Evolutionary conservation across 2,797 vertebrate genomes (phyloP), one percentile per base, ranked within the genome.

Genomic region (Euphonia xanthogaster): DNA sequence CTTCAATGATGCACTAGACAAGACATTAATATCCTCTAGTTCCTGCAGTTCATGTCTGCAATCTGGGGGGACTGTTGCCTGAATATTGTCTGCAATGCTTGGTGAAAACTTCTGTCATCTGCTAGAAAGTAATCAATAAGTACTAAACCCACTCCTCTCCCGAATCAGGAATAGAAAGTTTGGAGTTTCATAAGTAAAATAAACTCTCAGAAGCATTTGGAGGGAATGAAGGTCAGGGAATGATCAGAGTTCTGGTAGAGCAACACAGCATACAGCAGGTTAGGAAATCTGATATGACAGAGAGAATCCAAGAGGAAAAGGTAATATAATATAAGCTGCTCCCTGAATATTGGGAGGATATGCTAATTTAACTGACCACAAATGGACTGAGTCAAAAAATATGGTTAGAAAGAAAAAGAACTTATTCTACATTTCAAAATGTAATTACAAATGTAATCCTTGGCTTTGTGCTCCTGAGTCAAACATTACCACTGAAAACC

Each of bases 11-110:
- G 10, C 15, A 14, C 23, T 48, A 57, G 11, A 40, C 6, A 50
- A 50, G 14, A 4, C 24, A 37, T 20, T 16, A 71, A 9, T 25
- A 55, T 42, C 14, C 22, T 86, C 61, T 47, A 24, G 9, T 37
- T 72, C 21, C 60, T 75, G 19, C 33, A 62, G 28, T 39, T 73
- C 14, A 24, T 12, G 15, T 57, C 35, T 79, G 40, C 7, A 82
- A 37, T 40, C 0, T 30, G 5, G 25, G 27, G 14, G 1, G 1
- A 60, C 3, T n/a, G 24, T 37, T 90, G 7, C 20, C 37, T 45
- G 33, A 75, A 35, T 31, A 37, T 31, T n/a, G 12, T n/a, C 44
- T 51, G 15, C 30, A 82, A 35, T 45, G 20, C 6, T 47, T 5
- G 3, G 10, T 62, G 8, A 48, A 74, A 93, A 79, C 4, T 65